Conservation (phyloP, 1,140 invertebrate genomes). For the Drosophila azteca region DNA sequence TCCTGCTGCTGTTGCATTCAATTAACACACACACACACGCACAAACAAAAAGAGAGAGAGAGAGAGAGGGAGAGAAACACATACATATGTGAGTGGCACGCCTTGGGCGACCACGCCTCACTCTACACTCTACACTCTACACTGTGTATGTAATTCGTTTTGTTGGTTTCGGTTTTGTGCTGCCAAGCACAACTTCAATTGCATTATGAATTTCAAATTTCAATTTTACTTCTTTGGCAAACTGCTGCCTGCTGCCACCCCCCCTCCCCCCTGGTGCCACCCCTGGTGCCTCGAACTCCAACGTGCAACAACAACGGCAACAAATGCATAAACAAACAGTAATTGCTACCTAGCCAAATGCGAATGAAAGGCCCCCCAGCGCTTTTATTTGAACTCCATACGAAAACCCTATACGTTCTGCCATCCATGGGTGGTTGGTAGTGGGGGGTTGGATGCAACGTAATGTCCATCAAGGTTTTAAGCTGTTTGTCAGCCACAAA, state of each 20-base stretch:
- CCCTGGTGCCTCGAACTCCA: not conserved
- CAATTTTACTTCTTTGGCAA: slow-evolving; percentile 66
- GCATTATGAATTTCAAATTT: slow-evolving; percentile 78
- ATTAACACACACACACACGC: slow-evolving; percentile 25
- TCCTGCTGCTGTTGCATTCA: slow-evolving; percentile 33
- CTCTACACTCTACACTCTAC: slow-evolving; percentile 7
- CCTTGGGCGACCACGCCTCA: slow-evolving; percentile 32
- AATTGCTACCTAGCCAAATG: slow-evolving; percentile 74
- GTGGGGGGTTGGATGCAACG: not conserved
- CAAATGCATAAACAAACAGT: slow-evolving; percentile 79
- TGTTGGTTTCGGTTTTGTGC: slow-evolving; percentile 52
- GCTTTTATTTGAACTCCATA: slow-evolving; percentile 51
- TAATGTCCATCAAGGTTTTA: slow-evolving; percentile 79
- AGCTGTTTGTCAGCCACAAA: slow-evolving; percentile 71
- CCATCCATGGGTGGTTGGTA: not conserved
- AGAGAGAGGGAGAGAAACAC: no score
- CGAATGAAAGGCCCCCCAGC: slow-evolving; percentile 68
- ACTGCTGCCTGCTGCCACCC: slow-evolving; percentile 1
- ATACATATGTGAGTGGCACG: not conserved
- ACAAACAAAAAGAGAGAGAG: not conserved
- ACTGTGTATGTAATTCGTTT: slow-evolving; percentile 26
- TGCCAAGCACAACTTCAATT: slow-evolving; percentile 71
- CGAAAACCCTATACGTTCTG: no score
- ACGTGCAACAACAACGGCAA: slow-evolving; percentile 29
- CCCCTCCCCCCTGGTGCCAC: no score